A percentile compares a stretch with the other conserved stretches of the same genome.
Conservation (phyloP, 2,113 vertebrate species). For the Myiopsitta monachus region DNA sequence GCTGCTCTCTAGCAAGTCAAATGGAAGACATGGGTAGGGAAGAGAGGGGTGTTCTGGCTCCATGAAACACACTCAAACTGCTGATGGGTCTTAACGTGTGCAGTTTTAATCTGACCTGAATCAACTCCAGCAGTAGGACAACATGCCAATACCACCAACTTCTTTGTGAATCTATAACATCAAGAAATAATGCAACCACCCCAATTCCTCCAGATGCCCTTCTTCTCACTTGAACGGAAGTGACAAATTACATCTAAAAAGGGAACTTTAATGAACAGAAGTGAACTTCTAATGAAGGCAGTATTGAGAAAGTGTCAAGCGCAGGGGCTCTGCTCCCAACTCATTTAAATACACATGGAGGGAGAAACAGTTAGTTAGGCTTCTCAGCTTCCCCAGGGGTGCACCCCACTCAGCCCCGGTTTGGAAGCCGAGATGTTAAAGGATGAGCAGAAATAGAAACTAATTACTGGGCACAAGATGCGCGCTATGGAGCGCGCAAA, state of each 20-base stretch:
- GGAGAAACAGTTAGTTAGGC: not conserved
- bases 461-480: not conserved
- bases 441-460: not conserved
- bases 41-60: not conserved
- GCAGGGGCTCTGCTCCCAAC: not conserved
- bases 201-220: not conserved
- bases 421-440: not conserved
- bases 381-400: not conserved
- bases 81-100: not conserved
- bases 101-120: not conserved
- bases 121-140: not conserved
- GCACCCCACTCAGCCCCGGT: not conserved
- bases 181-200: not conserved
- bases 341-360: not conserved
- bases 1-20: not conserved
- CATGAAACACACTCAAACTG: not conserved
- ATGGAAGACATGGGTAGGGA: not conserved
- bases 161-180: not conserved
- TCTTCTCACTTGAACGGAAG: not conserved
- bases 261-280: constrained; percentile 25
- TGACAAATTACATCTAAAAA: not conserved
- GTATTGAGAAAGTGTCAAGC: not conserved
- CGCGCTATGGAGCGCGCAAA: fast-evolving
- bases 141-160: not conserved
- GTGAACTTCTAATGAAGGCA: not conserved